phyloP scores from a whole-genome alignment of 2,888 invertebrate genomes.

The Epinotia bilunana region DNA sequence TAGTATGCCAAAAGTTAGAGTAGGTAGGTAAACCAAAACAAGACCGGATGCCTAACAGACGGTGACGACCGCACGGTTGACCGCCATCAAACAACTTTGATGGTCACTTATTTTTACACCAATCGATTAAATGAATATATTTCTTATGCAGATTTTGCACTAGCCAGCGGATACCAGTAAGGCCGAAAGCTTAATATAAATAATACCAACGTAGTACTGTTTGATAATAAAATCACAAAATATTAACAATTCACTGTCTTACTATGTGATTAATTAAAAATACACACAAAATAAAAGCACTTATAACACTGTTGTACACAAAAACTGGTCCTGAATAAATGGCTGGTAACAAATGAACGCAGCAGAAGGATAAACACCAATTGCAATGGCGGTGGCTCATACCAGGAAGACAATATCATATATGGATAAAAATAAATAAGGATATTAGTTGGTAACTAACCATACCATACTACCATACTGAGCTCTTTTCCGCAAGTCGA shows the following conservation, averaged over 20 bases:
- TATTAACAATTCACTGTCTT: background rate
- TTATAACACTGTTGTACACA: background rate
- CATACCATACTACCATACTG: no score
- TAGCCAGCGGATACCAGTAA: background rate
- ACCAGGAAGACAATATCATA: constrained; percentile 7
- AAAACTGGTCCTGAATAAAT: background rate
- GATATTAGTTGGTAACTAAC: no score
- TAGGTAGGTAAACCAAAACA: no score
- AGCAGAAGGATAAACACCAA: constrained; percentile 8
- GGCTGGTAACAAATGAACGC: background rate
- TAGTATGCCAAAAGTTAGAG: no score
- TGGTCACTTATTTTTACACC: background rate
- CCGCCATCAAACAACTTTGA: no score
- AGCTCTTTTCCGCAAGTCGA: no score
- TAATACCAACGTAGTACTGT: no score
- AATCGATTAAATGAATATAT: background rate
- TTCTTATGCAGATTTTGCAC: background rate
- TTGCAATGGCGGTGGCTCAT: background rate
- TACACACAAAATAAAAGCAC: background rate
- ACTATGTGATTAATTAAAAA: background rate
- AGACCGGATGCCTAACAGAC: no score
- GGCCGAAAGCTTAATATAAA: no score
- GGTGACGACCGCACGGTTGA: no score
- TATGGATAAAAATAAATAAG: background rate
- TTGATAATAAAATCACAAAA: background rate